A percentile compares a stretch with the other conserved stretches of the same genome.
phyloP scores from a whole-genome alignment of 2,113 vertebrate species.

The Chiloscyllium plagiosum region DNA sequence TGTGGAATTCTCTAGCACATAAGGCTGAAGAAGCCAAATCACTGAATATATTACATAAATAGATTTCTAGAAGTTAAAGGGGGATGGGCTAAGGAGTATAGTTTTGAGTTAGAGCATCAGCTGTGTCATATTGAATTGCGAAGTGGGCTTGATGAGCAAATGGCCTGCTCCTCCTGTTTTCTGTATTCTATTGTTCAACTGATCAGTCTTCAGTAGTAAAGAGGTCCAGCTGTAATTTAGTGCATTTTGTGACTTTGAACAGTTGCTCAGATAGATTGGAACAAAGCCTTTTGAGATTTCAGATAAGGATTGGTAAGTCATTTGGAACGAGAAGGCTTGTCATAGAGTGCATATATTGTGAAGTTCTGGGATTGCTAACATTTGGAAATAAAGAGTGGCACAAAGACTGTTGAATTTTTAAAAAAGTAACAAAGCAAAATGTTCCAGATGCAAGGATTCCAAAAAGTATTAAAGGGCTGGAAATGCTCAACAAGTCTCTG shows the following conservation, averaged over 20 bases:
- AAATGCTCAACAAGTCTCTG: not conserved
- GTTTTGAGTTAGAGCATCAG: no score
- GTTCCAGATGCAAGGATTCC: not conserved
- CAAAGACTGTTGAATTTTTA: not conserved
- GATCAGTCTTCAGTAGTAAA: not conserved
- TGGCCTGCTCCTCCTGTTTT: no score
- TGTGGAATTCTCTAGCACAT: no score
- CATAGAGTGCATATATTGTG: not conserved
- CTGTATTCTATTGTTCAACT: not conserved
- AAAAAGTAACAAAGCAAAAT: not conserved
- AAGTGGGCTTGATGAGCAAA: no score
- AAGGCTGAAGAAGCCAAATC: no score
- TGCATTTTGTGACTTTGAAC: not conserved
- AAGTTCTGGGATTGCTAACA: not conserved
- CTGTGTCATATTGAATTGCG: no score
- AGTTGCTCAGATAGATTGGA: not conserved
- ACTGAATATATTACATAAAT: no score
- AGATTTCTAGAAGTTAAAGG: no score
- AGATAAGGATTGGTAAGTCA: not conserved
- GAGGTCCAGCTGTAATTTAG: not conserved
- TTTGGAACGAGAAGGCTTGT: not conserved
- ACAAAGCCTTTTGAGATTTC: not conserved
- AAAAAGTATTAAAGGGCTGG: not conserved
- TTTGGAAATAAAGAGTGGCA: not conserved
- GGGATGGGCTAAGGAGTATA: no score